Percentiles rank a stretch among this genome's conserved stretches.
Evolutionary conservation across 2,113 vertebrate species (phyloP).

Genomic region (Phrynocephalus versicolor): DNA sequence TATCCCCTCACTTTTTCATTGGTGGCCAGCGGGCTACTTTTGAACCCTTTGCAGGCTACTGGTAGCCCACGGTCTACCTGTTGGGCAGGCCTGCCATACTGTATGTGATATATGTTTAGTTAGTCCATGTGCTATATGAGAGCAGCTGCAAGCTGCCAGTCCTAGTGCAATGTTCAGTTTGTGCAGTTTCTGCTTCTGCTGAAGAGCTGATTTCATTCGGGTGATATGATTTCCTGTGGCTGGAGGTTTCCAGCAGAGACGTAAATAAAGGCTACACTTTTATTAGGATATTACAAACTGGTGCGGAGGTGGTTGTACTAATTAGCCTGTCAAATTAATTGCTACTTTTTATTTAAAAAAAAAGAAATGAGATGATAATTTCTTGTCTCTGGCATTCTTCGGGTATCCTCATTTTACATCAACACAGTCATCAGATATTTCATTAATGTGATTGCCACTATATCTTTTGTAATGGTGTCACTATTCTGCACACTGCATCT

Average conservation of each 20-base stretch:
- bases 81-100: too few species aligned
- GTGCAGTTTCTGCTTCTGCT: neutral
- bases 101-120: too few species aligned
- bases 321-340: conserved; percentile 69
- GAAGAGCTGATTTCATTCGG: neutral
- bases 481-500: conserved; percentile 43
- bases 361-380: conserved; percentile 63
- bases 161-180: too few species aligned
- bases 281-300: conserved; percentile 57
- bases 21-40: too few species aligned
- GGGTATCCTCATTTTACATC: conserved; percentile 43
- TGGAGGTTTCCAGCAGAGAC: neutral
- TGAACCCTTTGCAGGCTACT: too few species aligned
- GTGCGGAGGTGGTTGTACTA: conserved; percentile 61
- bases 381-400: conserved; percentile 60
- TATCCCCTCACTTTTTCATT: too few species aligned
- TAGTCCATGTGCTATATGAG: too few species aligned
- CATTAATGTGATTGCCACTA: conserved; percentile 45
- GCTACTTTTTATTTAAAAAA: conserved; percentile 72
- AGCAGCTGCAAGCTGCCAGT: neutral
- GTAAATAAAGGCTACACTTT: conserved; percentile 50
- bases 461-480: conserved; percentile 63
- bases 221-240: neutral
- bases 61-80: too few species aligned
- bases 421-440: conserved; percentile 45